Base-by-base conservation (phyloP, 2,888 invertebrate genomes). In the Ligdia adustata region DNA sequence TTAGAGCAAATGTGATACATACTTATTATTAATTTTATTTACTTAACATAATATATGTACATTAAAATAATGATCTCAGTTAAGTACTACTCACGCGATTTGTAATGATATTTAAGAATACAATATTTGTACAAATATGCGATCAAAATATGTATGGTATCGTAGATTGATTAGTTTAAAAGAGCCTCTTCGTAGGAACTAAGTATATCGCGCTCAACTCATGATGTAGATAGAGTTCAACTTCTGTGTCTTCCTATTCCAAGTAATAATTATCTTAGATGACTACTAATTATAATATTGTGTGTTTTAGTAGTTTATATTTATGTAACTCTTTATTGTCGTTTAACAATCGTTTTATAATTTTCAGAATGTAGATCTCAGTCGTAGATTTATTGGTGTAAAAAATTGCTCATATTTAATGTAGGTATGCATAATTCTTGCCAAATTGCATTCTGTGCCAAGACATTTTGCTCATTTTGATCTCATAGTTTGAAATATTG, bases 391-490 rank as follows among this genome's bases (percentile, higher is more conserved):
- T 9, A 14, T n/a, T n/a, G n/a, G 13, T 22, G 34, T 24, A 31
- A 27, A 29, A 20, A 3, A 39, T 41, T 47, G 47, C 41, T 47
- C 42, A 48, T 35, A 11, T 33, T 22, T 4, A 14, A 38, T 29
- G 12, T 29, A 7, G 16, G 5, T 16, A 12, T 29, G 9, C 27
- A 13, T 27, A 38, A 28, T 26, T 15, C 1, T 42, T 22, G 43
- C 39, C 43, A 44, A 43, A 43, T 38, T 27, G 9, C 20, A 18
- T 41, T 22, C n/a, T 33, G 35, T 47, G 40, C 40, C 41, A 35
- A 47, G 9, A 16, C 4, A 22, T 38, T 6, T 48, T 48, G 42
- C 48, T 48, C 42, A 48, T 38, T 7, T 13, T 41, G n/a, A 4
- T 7, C 2, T 4, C 5, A 16, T 16, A 16, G 3, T 16, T 16